Base-by-base conservation (phyloP, 2,888 invertebrate species). In the Philopedon plagiatum region DNA sequence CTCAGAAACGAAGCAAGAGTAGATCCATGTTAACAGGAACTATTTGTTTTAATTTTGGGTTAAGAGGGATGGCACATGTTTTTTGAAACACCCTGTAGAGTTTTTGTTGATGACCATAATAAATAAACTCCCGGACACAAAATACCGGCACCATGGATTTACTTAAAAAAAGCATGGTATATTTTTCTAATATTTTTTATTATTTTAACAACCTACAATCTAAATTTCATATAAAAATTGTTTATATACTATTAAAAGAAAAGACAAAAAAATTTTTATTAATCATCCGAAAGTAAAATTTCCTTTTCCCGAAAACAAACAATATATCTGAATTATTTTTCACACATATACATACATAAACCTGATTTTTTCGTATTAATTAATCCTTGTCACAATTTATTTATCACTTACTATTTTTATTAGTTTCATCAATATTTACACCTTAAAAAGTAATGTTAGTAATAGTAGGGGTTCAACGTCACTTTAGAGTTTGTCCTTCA, bases 141-240 rank as follows among this genome's bases (percentile, higher is more conserved):
- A n/a, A n/a, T n/a, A n/a, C n/a, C n/a, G n/a, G n/a, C n/a, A n/a
- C n/a, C n/a, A n/a, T n/a, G n/a, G 7, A 5, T 29, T 29, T 5
- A 7, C 29, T 29, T 29, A 41, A 39, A 63, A 54, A 64, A 64
- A 26, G 5, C 13, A 5, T n/a, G n/a, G 18, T 15, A 11, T 18
- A 5, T 23, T 67, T 11, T 32, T 49, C 21, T 5, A 57, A 58
- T 26, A 56, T 37, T 44, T 64, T 73, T 68, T 68, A 51, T 72
- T 67, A 62, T 56, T 63, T 72, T 41, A 73, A 73, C 39, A 73
- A 61, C 39, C 67, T 69, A 73, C 63, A 63, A 63, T 46, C 69
- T 69, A 64, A 54, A 51, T 21, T 60, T 69, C 73, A 69, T 73
- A 73, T 73, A 73, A 69, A 72, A 72, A 72, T 67, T 67, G 63